Conservation (phyloP, 2,113 vertebrate species). For the Silurus glanis region DNA sequence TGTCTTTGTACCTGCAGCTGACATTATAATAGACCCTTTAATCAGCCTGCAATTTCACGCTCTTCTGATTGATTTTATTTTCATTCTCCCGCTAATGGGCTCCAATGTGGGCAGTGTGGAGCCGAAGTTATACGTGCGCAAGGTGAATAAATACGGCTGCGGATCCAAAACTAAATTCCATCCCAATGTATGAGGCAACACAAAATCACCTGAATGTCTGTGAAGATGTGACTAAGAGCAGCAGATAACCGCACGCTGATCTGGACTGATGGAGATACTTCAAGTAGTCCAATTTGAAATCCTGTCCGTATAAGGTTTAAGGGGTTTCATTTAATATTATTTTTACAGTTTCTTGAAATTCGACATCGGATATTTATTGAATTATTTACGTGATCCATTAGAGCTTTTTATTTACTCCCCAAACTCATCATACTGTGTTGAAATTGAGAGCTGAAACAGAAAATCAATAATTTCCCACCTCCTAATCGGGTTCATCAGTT, state of each 20-base stretch:
- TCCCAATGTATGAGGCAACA: neutral
- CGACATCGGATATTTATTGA: neutral
- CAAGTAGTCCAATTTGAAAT: neutral
- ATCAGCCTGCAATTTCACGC: conserved; percentile 1
- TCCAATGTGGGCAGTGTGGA: neutral
- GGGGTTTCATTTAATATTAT: neutral
- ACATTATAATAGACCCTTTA: conserved; percentile 3
- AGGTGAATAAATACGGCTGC: neutral
- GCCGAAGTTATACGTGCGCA: neutral
- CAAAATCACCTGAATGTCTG: neutral
- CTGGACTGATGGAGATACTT: neutral
- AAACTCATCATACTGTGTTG: neutral
- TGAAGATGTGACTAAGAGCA: neutral
- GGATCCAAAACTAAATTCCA: neutral
- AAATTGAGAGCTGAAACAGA: neutral
- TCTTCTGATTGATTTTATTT: conserved; percentile 17
- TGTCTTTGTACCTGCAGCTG: neutral
- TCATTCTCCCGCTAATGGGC: conserved; percentile 11
- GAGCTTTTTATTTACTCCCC: neutral
- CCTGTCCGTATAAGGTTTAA: neutral
- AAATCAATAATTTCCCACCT: neutral
- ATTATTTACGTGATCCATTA: neutral
- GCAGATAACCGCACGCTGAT: too few relatives aligned
- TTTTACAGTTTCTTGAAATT: neutral
- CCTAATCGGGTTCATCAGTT: neutral